Base-by-base conservation (phyloP, 2,888 invertebrate species). In the Frankliniella fusca region DNA sequence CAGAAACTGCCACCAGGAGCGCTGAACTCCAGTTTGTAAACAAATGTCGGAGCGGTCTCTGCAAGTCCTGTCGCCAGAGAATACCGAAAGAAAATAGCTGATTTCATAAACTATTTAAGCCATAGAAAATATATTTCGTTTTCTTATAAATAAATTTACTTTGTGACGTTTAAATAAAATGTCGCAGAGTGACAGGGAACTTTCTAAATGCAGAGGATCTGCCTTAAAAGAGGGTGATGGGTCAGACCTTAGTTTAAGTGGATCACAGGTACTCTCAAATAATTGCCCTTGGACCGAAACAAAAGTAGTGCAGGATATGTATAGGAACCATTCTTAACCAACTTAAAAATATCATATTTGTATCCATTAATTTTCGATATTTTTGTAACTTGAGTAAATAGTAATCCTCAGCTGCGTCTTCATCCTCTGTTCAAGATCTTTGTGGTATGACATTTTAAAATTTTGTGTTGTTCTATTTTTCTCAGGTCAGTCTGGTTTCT, bases 401-500 rank as follows among this genome's bases (percentile, higher is more conserved):
- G 15, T 5, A 20, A 20, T 15, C 15, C 20, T 54, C 18, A 20
- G 15, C 20, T 54, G 54, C 15, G 15, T 5, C 0, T 20, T 15
- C 12, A 5, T 54, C 15, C 7, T 54, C 54, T 20, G 20, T 54
- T 54, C 20, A 15, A 54, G 20, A 20, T 15, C 1, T 54, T 54
- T 20, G n/a, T 12, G 15, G n/a, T n/a, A 70, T n/a, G n/a, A 70
- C 23, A 70, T 70, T 20, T 3, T 70, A 20, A 20, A n/a, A 11
- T 70, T 5, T 23, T 38, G 82, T 82, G 61, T 80, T 48, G n/a
- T 15, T 20, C 10, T 27, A 54, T 20, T 18, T 81, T 76, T 82
- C 82, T 23, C 61, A 84, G 84, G 84, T 84, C 15, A 84, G 81
- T 82, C 76, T 84, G 38, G 80, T 82, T 27, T 81, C 81, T 82